A percentile compares a stretch with the other conserved stretches of the same genome.
phyloP scores from a whole-genome alignment of 2,888 invertebrate genomes.

The Hymenopus coronatus region DNA sequence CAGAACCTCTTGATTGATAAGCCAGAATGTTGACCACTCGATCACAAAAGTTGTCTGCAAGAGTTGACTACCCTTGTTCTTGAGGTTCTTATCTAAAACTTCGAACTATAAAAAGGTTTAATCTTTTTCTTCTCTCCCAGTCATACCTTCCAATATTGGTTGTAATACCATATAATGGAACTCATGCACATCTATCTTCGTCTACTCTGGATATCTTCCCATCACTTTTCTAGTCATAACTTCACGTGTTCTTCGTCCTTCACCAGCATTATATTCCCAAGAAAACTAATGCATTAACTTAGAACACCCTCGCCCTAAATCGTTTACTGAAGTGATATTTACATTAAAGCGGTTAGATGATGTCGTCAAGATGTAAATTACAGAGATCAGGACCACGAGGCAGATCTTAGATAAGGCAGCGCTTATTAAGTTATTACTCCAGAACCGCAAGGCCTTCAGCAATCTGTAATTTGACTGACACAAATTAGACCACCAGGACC shows the following conservation, averaged over 20 bases:
- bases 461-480: constrained; percentile 5
- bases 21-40: too few relatives aligned
- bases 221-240: background rate
- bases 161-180: too few relatives aligned
- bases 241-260: too few relatives aligned
- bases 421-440: background rate
- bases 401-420: background rate
- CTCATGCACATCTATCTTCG: too few relatives aligned
- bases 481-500: background rate
- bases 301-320: background rate
- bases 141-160: too few relatives aligned
- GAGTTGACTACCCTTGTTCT: too few relatives aligned
- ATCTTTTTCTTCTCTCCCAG: too few relatives aligned
- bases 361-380: background rate
- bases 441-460: background rate
- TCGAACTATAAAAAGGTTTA: too few relatives aligned
- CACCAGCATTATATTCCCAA: background rate
- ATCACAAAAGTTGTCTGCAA: too few relatives aligned
- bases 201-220: background rate
- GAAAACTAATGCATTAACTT: background rate
- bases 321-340: background rate
- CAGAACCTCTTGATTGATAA: too few relatives aligned
- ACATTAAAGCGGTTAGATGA: background rate
- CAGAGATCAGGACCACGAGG: background rate
- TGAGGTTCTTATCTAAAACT: too few relatives aligned